Evolutionary conservation across 2,888 invertebrate genomes (phyloP).

Genomic region (Eristalis pertinax): DNA sequence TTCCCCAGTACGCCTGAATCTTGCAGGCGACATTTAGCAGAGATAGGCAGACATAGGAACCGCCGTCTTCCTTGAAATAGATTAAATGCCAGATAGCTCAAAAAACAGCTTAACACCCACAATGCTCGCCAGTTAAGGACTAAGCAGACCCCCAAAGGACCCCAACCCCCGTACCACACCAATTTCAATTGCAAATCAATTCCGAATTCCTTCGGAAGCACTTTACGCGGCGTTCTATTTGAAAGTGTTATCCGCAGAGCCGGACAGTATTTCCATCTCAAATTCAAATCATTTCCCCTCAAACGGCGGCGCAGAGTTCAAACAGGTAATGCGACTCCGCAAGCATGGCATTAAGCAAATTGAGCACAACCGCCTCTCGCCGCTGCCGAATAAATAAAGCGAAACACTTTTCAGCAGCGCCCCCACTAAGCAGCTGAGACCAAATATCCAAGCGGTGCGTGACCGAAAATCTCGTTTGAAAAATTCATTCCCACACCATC

Average conservation of each 20-base stretch:
- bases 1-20: too few relatives aligned
- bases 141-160: neutral
- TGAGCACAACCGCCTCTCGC: neutral
- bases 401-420: slow-evolving; percentile 10
- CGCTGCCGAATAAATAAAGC: slow-evolving; percentile 41
- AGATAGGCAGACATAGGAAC: too few relatives aligned
- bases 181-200: neutral
- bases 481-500: slow-evolving; percentile 4
- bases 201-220: neutral
- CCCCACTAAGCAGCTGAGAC: neutral
- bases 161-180: too few relatives aligned
- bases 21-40: too few relatives aligned
- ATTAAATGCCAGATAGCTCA: too few relatives aligned
- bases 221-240: neutral
- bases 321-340: neutral
- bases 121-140: neutral
- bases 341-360: slow-evolving; percentile 1
- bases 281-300: neutral
- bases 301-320: too few relatives aligned
- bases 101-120: too few relatives aligned
- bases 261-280: neutral
- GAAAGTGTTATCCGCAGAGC: neutral
- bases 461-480: slow-evolving; percentile 9
- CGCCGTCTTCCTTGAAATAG: too few relatives aligned
- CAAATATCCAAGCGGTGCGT: slow-evolving; percentile 7